A percentile compares a stretch with the other conserved stretches of the same genome.
These are phyloP conservation scores for Thripadectes ignobilis DNA, from an alignment of 2,797 vertebrate species.

Conservation along the genomic window DNA sequence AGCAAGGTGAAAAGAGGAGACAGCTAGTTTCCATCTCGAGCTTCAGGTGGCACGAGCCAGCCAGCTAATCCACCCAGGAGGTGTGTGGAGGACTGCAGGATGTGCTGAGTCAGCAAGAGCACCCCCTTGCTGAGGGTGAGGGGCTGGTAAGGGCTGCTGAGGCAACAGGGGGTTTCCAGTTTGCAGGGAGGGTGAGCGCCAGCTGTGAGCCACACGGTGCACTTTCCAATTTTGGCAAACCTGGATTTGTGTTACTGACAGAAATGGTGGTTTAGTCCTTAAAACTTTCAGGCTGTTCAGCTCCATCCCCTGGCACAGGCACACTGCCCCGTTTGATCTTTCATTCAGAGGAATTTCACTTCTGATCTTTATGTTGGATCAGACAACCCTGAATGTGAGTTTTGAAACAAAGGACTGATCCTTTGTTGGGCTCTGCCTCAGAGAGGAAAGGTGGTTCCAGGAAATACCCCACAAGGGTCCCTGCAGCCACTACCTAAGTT, in stretches of 20 bases:
- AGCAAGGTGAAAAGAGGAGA: neutral
- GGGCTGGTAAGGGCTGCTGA: neutral
- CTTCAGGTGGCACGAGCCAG: neutral
- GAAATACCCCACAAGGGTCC: neutral
- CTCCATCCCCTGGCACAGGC: neutral
- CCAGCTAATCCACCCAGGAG: neutral
- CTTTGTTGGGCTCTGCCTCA: neutral
- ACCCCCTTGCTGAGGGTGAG: neutral
- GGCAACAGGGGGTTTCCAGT: neutral
- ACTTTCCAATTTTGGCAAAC: neutral
- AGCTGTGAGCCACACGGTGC: neutral
- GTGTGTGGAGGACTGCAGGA: neutral
- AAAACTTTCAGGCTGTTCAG: neutral
- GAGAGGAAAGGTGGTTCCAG: neutral
- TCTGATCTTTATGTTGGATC: neutral
- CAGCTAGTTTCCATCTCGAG: neutral
- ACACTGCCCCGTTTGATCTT: neutral
- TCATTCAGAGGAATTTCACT: neutral
- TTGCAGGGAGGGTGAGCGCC: neutral
- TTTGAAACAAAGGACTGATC: neutral
- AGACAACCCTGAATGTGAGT: neutral
- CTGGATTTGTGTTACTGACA: neutral
- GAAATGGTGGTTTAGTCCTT: neutral
- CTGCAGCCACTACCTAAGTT: neutral
- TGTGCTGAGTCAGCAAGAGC: neutral